These are phyloP conservation scores for Troides oblongomaculatus DNA, from an alignment of 2,888 invertebrate genomes.

Conservation along the genomic window DNA sequence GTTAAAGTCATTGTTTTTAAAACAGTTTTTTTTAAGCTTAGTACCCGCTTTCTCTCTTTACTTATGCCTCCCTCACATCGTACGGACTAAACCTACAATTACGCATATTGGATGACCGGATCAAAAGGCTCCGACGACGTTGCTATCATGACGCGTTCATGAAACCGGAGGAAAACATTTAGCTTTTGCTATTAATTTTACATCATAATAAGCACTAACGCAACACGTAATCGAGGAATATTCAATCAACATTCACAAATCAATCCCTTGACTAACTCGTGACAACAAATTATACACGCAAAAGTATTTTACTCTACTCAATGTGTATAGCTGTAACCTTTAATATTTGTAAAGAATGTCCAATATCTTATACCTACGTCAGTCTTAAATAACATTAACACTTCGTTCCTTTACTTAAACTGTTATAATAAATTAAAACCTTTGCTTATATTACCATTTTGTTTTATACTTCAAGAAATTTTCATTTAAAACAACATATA, in stretches of 20 bases:
- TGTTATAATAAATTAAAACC: too few species aligned
- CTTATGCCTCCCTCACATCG: slow-evolving; percentile 48
- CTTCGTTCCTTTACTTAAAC: too few species aligned
- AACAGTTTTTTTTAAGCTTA: neutral
- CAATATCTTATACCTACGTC: neutral
- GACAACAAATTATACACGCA: neutral
- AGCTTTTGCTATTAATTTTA: slow-evolving; percentile 46
- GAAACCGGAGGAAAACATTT: slow-evolving; percentile 67
- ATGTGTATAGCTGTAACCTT: neutral
- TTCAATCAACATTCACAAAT: slow-evolving; percentile 19
- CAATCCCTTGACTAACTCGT: slow-evolving; percentile 31
- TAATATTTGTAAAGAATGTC: neutral
- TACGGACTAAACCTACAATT: slow-evolving; percentile 74
- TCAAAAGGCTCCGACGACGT: slow-evolving; percentile 62
- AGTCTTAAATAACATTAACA: too few species aligned
- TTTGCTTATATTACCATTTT: too few species aligned
- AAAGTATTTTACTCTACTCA: neutral
- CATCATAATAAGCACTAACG: slow-evolving; percentile 32
- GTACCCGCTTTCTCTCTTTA: slow-evolving; percentile 38
- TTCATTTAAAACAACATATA: too few species aligned
- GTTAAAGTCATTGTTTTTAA: neutral
- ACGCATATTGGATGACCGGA: slow-evolving; percentile 74
- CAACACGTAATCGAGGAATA: slow-evolving; percentile 32
- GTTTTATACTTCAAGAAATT: too few species aligned
- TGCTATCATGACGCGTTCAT: slow-evolving; percentile 62